A percentile compares a stretch with the other conserved stretches of the same genome.
Evolutionary conservation across 2,797 vertebrate genomes (phyloP).

Genomic region (Sebastolobus altivelis): DNA sequence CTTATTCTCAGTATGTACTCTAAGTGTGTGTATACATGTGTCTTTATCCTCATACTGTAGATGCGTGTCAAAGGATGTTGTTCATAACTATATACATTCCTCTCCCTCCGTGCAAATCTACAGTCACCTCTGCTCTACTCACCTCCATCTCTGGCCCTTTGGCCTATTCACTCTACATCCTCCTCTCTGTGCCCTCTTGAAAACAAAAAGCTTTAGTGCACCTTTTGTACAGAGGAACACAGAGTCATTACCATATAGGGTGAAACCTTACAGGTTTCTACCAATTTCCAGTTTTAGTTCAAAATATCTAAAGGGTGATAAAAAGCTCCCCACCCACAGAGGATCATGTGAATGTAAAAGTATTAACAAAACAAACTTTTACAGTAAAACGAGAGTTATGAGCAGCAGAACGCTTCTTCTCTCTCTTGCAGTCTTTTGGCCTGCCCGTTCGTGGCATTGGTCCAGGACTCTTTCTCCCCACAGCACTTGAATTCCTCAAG

Average conservation of each 20-base stretch:
- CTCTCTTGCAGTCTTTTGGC: constrained; percentile 77
- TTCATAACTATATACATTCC: neutral
- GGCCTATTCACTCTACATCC: constrained; percentile 31
- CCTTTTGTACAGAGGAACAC: constrained; percentile 49
- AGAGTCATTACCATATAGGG: neutral
- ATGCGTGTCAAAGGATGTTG: neutral
- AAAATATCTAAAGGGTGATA: neutral
- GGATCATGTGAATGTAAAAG: neutral
- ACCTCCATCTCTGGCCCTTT: constrained; percentile 15
- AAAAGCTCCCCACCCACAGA: neutral
- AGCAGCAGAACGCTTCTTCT: constrained; percentile 56
- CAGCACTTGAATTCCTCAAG: constrained; percentile 78
- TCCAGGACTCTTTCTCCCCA: constrained; percentile 76
- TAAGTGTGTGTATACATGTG: neutral
- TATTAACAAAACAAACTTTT: neutral
- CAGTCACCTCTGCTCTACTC: constrained; percentile 21
- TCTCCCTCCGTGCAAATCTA: constrained; percentile 8
- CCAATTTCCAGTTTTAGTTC: constrained; percentile 4
- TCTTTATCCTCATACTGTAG: neutral
- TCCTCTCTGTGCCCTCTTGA: constrained; percentile 29
- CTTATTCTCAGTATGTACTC: neutral
- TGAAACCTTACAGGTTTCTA: neutral
- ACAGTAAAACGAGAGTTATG: constrained; percentile 16
- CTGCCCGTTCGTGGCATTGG: constrained; percentile 67
- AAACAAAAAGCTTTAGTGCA: constrained; percentile 29